Conservation (phyloP, 2,797 vertebrate genomes). For the Podarcis lilfordi region DNA sequence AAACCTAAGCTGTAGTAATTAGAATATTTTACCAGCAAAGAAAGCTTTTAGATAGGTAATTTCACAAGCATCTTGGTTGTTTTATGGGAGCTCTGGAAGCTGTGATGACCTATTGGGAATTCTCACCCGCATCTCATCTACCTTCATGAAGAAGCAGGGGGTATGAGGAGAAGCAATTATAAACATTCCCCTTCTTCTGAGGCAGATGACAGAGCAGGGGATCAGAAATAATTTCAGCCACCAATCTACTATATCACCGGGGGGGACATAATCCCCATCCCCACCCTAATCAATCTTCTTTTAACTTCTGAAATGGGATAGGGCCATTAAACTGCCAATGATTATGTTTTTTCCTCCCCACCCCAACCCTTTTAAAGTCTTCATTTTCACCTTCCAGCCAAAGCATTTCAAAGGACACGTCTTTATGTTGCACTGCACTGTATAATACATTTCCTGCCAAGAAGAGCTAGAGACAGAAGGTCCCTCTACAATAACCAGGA, state of each 20-base stretch:
- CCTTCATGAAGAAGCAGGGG: not conserved
- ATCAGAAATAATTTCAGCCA: conserved; percentile 34
- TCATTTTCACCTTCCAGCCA: not conserved
- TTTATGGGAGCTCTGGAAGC: not conserved
- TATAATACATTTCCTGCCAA: conserved; percentile 4
- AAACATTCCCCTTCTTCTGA: not conserved
- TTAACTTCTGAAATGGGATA: not conserved
- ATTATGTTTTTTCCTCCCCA: not conserved
- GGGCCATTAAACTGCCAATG: not conserved
- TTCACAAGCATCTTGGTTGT: conserved; percentile 21
- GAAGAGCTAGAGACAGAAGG: conserved; percentile 11
- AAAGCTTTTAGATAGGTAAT: conserved; percentile 13
- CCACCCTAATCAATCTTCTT: not conserved
- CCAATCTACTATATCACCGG: fast-evolving
- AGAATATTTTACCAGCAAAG: conserved; percentile 33
- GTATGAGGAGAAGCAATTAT: not conserved
- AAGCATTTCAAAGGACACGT: not conserved
- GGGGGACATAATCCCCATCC: not conserved
- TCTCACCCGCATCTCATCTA: conserved; percentile 1
- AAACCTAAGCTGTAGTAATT: not conserved
- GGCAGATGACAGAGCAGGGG: fast-evolving
- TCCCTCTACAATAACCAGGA: conserved; percentile 7
- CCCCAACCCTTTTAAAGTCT: not conserved
- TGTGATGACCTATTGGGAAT: conserved; percentile 31
- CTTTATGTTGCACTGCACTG: conserved; percentile 22